These are phyloP conservation scores for Jordanella pulchra DNA, from an alignment of 2,797 vertebrate genomes.

Conservation along the genomic window DNA sequence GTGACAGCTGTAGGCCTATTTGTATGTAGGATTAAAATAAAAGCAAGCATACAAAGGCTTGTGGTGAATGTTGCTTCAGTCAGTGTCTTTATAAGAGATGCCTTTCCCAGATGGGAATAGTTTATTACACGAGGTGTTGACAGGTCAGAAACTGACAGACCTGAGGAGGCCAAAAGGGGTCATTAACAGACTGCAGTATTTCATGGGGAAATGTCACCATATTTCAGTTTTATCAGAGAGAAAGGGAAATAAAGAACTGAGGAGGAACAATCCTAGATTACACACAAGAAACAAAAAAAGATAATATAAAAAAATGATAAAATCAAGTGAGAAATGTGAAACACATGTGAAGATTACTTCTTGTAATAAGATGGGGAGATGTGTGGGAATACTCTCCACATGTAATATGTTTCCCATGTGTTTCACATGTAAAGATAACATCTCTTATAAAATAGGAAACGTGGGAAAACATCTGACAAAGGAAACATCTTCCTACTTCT, in stretches of 20 bases:
- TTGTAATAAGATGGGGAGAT: not conserved
- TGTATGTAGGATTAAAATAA: not conserved
- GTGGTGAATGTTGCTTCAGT: conserved; percentile 5
- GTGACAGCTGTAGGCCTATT: not conserved
- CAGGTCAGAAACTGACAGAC: conserved; percentile 26
- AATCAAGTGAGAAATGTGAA: not conserved
- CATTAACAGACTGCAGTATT: conserved; percentile 8
- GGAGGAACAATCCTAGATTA: not conserved
- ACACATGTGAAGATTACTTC: not conserved
- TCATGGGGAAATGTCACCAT: conserved; percentile 4
- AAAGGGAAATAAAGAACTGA: not conserved
- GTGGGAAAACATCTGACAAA: not conserved
- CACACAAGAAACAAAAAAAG: not conserved
- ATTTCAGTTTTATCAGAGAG: not conserved
- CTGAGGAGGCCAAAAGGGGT: not conserved
- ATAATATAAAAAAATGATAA: not conserved
- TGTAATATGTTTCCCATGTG: not conserved
- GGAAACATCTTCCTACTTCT: not conserved
- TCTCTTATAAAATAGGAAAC: not conserved
- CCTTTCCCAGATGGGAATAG: conserved; percentile 26
- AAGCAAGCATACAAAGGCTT: not conserved
- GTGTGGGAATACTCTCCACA: not conserved
- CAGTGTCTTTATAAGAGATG: conserved; percentile 20
- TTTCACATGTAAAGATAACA: not conserved
- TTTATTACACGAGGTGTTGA: conserved; percentile 31